Percentiles rank a stretch among this genome's conserved stretches.
These are phyloP conservation scores for Desoria tigrina DNA, from an alignment of 2,888 invertebrate species.

Conservation along the genomic window DNA sequence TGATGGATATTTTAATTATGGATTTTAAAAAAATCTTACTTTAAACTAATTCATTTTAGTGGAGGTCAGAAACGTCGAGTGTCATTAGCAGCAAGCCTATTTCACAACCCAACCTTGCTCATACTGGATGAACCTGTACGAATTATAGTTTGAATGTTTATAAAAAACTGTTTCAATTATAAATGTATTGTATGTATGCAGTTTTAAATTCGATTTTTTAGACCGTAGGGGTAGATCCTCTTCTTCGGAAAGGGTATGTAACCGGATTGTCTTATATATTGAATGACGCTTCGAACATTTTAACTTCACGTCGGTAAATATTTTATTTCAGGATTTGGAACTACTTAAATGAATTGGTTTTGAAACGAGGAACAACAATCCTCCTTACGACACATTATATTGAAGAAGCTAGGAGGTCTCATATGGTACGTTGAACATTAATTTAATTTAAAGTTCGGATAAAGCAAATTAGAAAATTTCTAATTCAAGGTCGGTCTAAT, in stretches of 20 bases:
- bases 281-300: too few relatives aligned
- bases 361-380: conserved; percentile 39
- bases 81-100: conserved; percentile 58
- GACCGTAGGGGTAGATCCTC: conserved; percentile 38
- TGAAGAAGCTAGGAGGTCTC: conserved; percentile 42
- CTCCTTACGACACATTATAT: conserved; percentile 47
- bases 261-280: too few relatives aligned
- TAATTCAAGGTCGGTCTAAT: conserved; percentile 42
- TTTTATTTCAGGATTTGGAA: conserved; percentile 41
- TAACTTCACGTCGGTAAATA: background rate
- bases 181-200: background rate
- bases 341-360: conserved; percentile 39
- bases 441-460: background rate
- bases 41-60: conserved; percentile 49
- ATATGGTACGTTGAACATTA: conserved; percentile 54
- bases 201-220: conserved; percentile 21
- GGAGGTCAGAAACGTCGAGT: conserved; percentile 59
- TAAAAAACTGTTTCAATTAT: background rate
- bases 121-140: conserved; percentile 83
- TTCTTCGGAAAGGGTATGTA: conserved; percentile 35
- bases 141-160: too few relatives aligned
- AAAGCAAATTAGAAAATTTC: background rate
- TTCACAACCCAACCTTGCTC: conserved; percentile 61
- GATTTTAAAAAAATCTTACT: background rate
- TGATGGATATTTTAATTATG: background rate